Base-by-base conservation (phyloP, 1,140 invertebrate species). In the Thalassaphorura encarpata region DNA sequence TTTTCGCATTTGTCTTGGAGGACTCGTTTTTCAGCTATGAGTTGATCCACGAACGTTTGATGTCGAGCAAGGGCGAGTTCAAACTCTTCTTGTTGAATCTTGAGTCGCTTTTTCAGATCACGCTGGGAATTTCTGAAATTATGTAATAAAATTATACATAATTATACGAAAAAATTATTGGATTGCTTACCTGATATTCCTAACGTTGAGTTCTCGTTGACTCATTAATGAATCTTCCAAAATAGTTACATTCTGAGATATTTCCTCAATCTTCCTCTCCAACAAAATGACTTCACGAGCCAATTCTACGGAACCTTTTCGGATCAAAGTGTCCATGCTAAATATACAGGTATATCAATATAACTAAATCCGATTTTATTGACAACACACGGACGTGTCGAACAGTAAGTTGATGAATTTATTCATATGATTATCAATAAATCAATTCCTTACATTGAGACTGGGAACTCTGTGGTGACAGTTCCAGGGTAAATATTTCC, bases 41-140 rank as follows among this genome's bases (percentile, higher is more conserved):
- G 62, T 68, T 82, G 80, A 60, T 83, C 80, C 13, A 84, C 83
- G 55, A 84, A 83, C 52, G 78, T 79, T 54, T 84, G 81, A 66
- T 84, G 81, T 1, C 82, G 67, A 42, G 77, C 76, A 6, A 83
- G 72, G 5, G 78, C 73, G 2, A 68, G 69, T 59, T 83, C 81
- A 57, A 78, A 81, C 64, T 83, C 81, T 19, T 76, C 77, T 66
- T 84, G 82, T 55, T 81, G 76, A 18, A 76, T 71, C 8, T 75
- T 73, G n/a, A 81, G 48, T 42, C 69, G 50, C 52, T 71, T 53
- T 24, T 60, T 43, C 3, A 69, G 63, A 26, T 71, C 70, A 26
- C 71, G 72, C 19, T 71, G 68, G 13, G 72, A 68, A 18, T 68
- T 58, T 3, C 63, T 61, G 24, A 40, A 48, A 19, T 8, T 29